A percentile compares a stretch with the other conserved stretches of the same genome.
These are phyloP conservation scores for Pseudopleuronectes americanus DNA, from an alignment of 2,797 vertebrate species.

Conservation along the genomic window DNA sequence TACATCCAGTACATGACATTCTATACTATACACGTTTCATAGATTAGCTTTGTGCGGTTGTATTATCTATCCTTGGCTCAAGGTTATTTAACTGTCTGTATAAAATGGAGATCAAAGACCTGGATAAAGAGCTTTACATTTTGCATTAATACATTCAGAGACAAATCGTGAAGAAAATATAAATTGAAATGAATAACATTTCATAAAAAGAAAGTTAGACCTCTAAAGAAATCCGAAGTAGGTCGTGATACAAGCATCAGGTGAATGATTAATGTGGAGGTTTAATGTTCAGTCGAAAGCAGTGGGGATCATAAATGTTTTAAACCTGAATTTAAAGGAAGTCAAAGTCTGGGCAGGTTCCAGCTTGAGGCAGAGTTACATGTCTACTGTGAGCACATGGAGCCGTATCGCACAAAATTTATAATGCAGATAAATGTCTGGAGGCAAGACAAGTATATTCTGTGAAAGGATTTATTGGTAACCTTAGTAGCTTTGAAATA, in stretches of 20 bases:
- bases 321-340: background rate
- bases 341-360: background rate
- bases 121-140: no score
- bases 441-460: background rate
- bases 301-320: background rate
- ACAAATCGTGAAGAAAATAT: no score
- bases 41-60: background rate
- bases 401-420: conserved; percentile 32
- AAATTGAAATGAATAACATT: background rate
- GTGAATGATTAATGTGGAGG: background rate
- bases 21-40: background rate
- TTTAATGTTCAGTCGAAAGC: background rate
- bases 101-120: no score
- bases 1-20: background rate
- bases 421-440: conserved; percentile 16
- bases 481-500: conserved; percentile 1
- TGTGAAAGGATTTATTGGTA: conserved; percentile 11
- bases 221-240: no score
- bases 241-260: background rate
- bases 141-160: no score
- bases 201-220: background rate
- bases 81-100: no score
- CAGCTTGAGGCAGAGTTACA: background rate
- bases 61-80: background rate
- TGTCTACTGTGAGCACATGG: conserved; percentile 51